These are phyloP conservation scores for Athalia circularis DNA, from an alignment of 2,888 invertebrate genomes.

Conservation along the genomic window DNA sequence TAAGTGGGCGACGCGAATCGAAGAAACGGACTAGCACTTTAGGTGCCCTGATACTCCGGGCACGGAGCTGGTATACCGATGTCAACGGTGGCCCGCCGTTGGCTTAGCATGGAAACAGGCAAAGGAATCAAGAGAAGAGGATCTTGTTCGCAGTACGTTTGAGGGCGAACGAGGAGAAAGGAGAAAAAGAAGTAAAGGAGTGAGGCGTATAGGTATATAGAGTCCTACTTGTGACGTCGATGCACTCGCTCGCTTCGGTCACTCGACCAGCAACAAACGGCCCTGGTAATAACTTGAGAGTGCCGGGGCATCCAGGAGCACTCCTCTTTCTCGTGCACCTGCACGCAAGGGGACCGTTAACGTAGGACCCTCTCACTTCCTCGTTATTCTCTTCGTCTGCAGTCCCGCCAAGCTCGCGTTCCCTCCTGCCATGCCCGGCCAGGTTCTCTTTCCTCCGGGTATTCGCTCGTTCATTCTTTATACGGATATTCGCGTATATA, in stretches of 20 bases:
- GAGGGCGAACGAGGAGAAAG: background rate
- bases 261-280: conserved; percentile 40
- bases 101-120: conserved; percentile 17
- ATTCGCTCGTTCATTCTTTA: conserved; percentile 34
- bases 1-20: conserved; percentile 65
- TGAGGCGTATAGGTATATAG: background rate
- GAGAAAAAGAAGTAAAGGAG: conserved; percentile 12
- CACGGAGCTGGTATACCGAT: background rate
- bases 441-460: conserved; percentile 46
- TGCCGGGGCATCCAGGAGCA: conserved; percentile 8
- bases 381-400: conserved; percentile 42
- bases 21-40: conserved; percentile 48
- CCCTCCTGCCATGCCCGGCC: conserved; percentile 48
- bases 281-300: conserved; percentile 42
- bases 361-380: conserved; percentile 49
- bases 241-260: conserved; percentile 36
- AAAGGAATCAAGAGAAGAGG: conserved; percentile 5
- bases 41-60: conserved; percentile 17
- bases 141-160: conserved; percentile 1
- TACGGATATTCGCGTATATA: conserved; percentile 14
- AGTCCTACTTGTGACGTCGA: conserved; percentile 14
- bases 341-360: conserved; percentile 63
- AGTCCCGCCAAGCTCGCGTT: conserved; percentile 37
- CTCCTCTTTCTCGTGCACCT: conserved; percentile 52
- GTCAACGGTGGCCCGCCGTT: conserved; percentile 30